Base-by-base conservation (phyloP, 2,888 invertebrate species). In the Chouioia cunea region DNA sequence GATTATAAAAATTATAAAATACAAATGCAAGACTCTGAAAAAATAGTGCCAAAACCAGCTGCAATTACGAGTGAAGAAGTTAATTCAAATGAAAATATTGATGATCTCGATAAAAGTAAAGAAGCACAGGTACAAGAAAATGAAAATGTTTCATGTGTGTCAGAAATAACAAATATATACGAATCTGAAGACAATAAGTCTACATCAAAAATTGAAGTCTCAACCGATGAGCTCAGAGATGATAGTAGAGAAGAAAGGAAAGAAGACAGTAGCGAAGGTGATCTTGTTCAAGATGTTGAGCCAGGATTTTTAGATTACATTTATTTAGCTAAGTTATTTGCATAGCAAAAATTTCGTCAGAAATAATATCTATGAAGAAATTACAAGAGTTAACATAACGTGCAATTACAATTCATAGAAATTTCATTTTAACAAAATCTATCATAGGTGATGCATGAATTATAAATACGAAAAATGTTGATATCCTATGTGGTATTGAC, bases 1-100 rank as follows among this genome's bases (percentile, higher is more conserved):
- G 87, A 89, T 67, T 93, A 93, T 81, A 87, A 88, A 70, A 81
- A 84, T 23, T 89, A 89, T 78, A 87, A 86, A 75, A 48, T 23
- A 18, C 18, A 10, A 12, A 36, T 43, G 14, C 65, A 66, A 50
- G 52, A 58, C 57, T 8, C 60, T 36, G 53, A 65, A 69, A 58
- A 20, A 62, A 18, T 36, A 60, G 62, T 62, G 48, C 18, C 23
- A 22, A 54, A 60, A 15, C 43, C 50, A 18, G 18, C 60, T 48
- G 52, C 12, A 15, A 65, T 70, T n/a, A 44, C 43, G 2, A 54
- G 60, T 57, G 22, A 60, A 15, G 66, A 67, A 16, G 4, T 43
- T 36, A 62, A 1, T 44, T 4, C 53, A 36, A n/a, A 65, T 44
- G n/a, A 22, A 16, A 59, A 60, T 16, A 23, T 36, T 50, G 27